These are phyloP conservation scores for Phrynocephalus versicolor DNA, from an alignment of 2,113 vertebrate species.

Conservation along the genomic window DNA sequence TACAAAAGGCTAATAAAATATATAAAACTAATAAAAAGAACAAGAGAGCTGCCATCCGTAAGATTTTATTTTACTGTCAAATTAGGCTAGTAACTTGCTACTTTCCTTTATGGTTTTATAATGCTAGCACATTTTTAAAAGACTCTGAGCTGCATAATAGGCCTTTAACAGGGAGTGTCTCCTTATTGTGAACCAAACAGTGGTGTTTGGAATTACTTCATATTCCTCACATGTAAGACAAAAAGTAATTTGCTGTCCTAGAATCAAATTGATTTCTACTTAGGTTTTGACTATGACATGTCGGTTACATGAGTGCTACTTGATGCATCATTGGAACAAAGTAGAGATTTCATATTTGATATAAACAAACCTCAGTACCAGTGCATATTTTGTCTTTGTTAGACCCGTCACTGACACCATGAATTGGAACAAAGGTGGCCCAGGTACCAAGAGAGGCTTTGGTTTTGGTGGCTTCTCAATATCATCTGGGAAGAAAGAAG, in stretches of 20 bases:
- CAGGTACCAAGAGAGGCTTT: constrained; percentile 93
- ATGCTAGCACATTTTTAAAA: neutral
- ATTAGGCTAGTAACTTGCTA: neutral
- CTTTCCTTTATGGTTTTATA: neutral
- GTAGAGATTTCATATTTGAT: neutral
- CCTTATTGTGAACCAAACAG: neutral
- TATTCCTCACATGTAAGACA: neutral
- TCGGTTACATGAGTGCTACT: neutral
- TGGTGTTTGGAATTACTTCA: neutral
- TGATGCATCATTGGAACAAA: neutral
- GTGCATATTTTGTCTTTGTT: constrained; percentile 16
- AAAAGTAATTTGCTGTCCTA: neutral
- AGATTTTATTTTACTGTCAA: neutral
- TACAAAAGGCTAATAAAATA: too few species aligned
- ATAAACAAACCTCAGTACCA: neutral
- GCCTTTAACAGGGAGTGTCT: neutral
- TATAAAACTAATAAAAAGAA: too few species aligned
- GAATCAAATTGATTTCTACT: neutral
- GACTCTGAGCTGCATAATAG: neutral
- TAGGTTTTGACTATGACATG: neutral
- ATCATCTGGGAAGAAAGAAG: constrained; percentile 90
- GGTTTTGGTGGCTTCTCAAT: constrained; percentile 97
- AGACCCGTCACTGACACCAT: constrained; percentile 73
- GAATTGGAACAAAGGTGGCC: constrained; percentile 99
- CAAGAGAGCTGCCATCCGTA: neutral